Conservation (phyloP, 2,113 vertebrate genomes). For the Cyanoramphus novaezelandiae region DNA sequence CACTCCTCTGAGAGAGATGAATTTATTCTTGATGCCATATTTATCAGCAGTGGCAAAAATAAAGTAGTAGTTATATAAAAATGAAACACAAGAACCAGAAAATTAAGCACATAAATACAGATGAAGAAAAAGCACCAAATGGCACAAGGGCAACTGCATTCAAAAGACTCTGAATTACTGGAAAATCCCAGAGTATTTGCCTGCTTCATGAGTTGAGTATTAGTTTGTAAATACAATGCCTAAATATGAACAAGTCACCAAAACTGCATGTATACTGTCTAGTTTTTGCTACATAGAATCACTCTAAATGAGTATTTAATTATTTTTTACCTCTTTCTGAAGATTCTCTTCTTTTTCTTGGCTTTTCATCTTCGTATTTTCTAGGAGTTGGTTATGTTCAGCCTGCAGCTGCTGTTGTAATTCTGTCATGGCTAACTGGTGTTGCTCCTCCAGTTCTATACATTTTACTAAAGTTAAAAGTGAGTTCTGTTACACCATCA, state of each 20-base stretch:
- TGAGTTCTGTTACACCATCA: background rate
- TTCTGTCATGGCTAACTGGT: slow-evolving; percentile 67
- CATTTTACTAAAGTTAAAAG: slow-evolving; percentile 44
- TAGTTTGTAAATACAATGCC: background rate
- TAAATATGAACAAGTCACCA: background rate
- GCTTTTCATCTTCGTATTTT: slow-evolving; percentile 54
- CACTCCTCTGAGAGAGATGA: background rate
- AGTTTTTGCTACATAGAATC: background rate
- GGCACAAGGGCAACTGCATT: background rate
- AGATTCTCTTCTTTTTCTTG: slow-evolving; percentile 71
- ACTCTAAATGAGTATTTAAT: background rate
- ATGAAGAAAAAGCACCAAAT: background rate
- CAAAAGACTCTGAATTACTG: background rate
- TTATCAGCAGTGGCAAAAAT: background rate
- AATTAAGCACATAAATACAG: background rate
- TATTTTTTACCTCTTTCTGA: slow-evolving; percentile 78
- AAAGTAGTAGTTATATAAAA: background rate
- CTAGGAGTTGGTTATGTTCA: slow-evolving; percentile 62
- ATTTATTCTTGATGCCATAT: background rate
- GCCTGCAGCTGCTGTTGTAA: slow-evolving; percentile 60
- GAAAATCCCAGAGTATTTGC: background rate
- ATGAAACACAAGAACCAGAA: background rate
- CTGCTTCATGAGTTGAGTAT: background rate
- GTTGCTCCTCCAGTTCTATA: slow-evolving; percentile 73
- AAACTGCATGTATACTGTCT: fast-evolving